phyloP scores from a whole-genome alignment of 2,797 vertebrate genomes.

The Cyclura pinguis region DNA sequence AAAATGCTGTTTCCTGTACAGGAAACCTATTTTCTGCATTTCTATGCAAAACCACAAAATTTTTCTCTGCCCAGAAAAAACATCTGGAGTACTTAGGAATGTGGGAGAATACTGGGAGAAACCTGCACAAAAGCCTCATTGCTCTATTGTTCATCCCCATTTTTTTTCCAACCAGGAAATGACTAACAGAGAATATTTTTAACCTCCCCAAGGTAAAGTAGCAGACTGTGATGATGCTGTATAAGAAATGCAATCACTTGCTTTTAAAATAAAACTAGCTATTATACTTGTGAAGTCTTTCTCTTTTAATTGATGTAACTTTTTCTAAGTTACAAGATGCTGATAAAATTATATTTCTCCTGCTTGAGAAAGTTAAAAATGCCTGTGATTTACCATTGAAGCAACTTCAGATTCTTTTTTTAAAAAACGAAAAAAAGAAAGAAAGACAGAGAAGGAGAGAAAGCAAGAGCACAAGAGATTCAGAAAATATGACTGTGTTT shows the following conservation, averaged over 20 bases:
- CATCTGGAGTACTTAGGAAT: no score
- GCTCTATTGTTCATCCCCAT: no score
- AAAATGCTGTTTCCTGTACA: no score
- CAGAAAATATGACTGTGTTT: conserved; percentile 42
- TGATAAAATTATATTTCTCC: neutral
- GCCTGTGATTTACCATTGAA: conserved; percentile 30
- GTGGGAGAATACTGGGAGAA: no score
- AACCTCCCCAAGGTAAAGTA: no score
- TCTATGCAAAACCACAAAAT: no score
- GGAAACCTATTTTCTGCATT: no score
- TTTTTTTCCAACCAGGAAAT: no score
- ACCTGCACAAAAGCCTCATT: no score
- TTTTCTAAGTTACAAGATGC: neutral
- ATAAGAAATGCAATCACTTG: neutral
- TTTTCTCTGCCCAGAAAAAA: no score
- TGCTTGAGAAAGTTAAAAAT: conserved; percentile 24
- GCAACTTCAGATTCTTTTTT: conserved; percentile 38
- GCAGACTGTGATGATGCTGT: no score
- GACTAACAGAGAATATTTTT: no score
- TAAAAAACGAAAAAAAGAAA: conserved; percentile 36
- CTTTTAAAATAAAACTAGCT: neutral
- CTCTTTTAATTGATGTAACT: neutral
- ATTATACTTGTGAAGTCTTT: neutral
- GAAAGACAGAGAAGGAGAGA: neutral
- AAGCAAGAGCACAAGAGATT: neutral